A percentile compares a stretch with the other conserved stretches of the same genome.
Evolutionary conservation across 2,113 vertebrate genomes (phyloP).

Genomic region (Podarcis muralis): DNA sequence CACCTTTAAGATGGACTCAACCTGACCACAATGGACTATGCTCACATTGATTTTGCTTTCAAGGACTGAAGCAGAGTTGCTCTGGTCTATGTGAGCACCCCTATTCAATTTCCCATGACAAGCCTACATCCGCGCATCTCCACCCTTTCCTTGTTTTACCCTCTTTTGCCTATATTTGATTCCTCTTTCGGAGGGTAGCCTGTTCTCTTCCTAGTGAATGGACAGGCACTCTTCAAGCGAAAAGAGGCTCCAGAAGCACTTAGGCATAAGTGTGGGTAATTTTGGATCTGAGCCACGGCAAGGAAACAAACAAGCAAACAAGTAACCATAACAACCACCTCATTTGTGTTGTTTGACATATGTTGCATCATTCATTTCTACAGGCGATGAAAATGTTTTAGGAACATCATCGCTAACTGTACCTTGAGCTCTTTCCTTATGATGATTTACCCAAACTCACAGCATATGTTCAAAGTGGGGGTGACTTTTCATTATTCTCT

Average conservation of each 20-base stretch:
- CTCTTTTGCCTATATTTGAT: too few species aligned
- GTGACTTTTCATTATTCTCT: neutral
- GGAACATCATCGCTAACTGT: neutral
- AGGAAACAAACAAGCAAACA: neutral
- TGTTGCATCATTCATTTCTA: constrained; percentile 11
- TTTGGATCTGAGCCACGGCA: neutral
- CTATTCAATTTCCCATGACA: neutral
- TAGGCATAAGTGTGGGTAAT: neutral
- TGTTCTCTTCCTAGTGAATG: neutral
- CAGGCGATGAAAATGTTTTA: neutral
- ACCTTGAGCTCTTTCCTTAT: neutral
- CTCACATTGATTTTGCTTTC: neutral
- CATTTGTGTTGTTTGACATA: constrained; percentile 1
- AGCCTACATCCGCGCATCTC: neutral
- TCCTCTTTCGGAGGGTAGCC: neutral
- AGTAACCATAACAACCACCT: neutral
- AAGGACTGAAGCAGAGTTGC: neutral
- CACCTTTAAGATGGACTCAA: neutral
- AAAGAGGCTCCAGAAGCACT: neutral
- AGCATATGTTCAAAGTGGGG: neutral
- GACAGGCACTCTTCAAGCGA: neutral
- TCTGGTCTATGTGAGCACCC: neutral
- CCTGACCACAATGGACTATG: neutral
- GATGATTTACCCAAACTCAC: neutral
- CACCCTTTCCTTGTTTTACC: neutral